Base-by-base conservation (phyloP, 2,113 vertebrate species). In the Barnardius zonarius region DNA sequence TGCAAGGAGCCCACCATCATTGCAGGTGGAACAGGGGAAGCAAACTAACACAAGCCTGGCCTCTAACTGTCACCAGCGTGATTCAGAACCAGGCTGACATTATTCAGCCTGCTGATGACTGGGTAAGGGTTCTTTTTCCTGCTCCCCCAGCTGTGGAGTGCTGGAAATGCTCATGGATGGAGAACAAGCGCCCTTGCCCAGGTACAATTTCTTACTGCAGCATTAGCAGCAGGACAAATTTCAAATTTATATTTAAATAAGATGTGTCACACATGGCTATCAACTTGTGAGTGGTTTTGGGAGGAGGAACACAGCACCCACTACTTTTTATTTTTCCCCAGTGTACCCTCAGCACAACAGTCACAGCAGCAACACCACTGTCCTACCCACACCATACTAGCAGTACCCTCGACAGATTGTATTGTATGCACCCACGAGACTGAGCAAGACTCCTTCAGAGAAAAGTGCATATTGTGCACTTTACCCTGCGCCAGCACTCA, bases 391-490 rank as follows among this genome's bases (percentile, higher is more conserved):
- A 59, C 9, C 22, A n/a, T n/a, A 59, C 57, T 24, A 59, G 57
- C 13, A 59, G 57, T 13, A 15, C 57, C 22, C 22, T 59, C 4
- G 4, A n/a, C 22, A 59, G 25, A 25, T 25, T 19, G 37, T 37
- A 37, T 9, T 4, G 2, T 13, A n/a, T 18, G n/a, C 2, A 4
- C 28, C 28, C 5, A 0, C 20, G 33, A 46, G 41, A 66, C 17
- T 6, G 7, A 54, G 23, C 13, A 5, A 13, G 44, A 10, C 11
- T 37, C 14, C 17, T 46, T 27, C 62, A 30, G 54, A 55, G 49
- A 25, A 10, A 46, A 67, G 25, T 9, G 16, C 17, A 39, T n/a
- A 54, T 5, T n/a, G 19, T 59, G 43, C 37, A 11, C 33, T 41
- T 17, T 43, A 31, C 31, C 25, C 20, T 31, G 33, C 15, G n/a